Conservation (phyloP, 2,888 invertebrate genomes). For the Cartodere bifasciata region DNA sequence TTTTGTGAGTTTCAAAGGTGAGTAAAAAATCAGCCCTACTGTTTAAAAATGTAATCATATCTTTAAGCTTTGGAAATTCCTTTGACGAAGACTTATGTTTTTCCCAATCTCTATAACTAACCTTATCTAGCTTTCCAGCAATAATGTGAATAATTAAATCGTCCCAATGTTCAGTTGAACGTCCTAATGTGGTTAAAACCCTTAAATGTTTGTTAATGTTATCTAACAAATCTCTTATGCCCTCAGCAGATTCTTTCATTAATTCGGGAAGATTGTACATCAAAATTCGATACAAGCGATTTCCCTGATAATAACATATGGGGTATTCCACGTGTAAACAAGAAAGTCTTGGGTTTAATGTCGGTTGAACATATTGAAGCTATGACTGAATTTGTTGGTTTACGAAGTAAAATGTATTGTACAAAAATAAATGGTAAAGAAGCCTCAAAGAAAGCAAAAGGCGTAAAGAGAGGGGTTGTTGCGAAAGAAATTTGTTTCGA, state of each 20-base stretch:
- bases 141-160: not conserved
- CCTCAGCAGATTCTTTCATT: too few relatives aligned
- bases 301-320: slow-evolving; percentile 7
- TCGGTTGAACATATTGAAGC: not conserved
- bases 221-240: too few relatives aligned
- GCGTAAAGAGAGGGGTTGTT: not conserved
- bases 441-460: slow-evolving; percentile 1
- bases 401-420: slow-evolving; percentile 1
- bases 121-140: not conserved
- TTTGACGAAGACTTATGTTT: too few relatives aligned
- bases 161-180: not conserved
- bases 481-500: not conserved
- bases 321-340: slow-evolving; percentile 16
- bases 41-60: too few relatives aligned
- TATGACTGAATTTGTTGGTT: slow-evolving; percentile 1
- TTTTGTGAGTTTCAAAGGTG: too few relatives aligned
- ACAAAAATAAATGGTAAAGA: too few relatives aligned
- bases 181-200: not conserved
- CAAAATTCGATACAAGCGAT: not conserved
- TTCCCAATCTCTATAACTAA: not conserved
- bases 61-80: too few relatives aligned
- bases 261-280: not conserved
- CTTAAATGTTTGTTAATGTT: too few relatives aligned
- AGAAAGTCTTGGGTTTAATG: slow-evolving; percentile 20
- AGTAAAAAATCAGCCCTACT: too few relatives aligned